Percentiles rank a stretch among this genome's conserved stretches.
These are phyloP conservation scores for Portevinia maculata DNA, from an alignment of 2,888 invertebrate species.

Conservation along the genomic window DNA sequence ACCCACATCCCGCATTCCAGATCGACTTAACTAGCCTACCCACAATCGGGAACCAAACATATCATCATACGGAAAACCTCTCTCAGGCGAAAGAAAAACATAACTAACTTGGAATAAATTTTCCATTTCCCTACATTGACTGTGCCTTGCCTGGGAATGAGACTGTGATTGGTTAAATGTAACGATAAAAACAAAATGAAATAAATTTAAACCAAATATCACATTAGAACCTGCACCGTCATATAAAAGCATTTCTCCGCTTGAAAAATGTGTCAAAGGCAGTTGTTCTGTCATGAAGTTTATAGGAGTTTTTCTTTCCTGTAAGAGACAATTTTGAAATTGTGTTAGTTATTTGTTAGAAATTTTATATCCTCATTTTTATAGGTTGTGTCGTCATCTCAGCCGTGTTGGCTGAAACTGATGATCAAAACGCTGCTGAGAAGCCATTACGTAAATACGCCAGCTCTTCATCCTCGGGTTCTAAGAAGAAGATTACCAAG, in stretches of 20 bases:
- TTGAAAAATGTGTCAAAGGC: conserved; percentile 16
- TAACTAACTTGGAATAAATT: conserved; percentile 21
- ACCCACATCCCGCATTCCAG: neutral
- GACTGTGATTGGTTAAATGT: conserved; percentile 4
- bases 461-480: neutral
- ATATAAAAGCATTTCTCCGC: conserved; percentile 34
- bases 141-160: neutral
- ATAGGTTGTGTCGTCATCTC: conserved; percentile 29
- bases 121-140: neutral
- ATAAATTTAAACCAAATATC: neutral
- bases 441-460: conserved; percentile 3
- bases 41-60: conserved; percentile 12
- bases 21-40: too few relatives aligned
- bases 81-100: neutral
- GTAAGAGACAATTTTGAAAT: conserved; percentile 51
- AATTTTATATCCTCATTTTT: neutral
- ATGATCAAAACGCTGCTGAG: neutral
- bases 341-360: neutral
- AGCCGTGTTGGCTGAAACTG: neutral
- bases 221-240: conserved; percentile 16
- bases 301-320: conserved; percentile 24
- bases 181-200: neutral
- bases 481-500: conserved; percentile 14
- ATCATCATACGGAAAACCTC: neutral
- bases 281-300: conserved; percentile 35